Evolutionary conservation across 1,140 invertebrate genomes (phyloP).

Genomic region (Lordiphosa collinella): DNA sequence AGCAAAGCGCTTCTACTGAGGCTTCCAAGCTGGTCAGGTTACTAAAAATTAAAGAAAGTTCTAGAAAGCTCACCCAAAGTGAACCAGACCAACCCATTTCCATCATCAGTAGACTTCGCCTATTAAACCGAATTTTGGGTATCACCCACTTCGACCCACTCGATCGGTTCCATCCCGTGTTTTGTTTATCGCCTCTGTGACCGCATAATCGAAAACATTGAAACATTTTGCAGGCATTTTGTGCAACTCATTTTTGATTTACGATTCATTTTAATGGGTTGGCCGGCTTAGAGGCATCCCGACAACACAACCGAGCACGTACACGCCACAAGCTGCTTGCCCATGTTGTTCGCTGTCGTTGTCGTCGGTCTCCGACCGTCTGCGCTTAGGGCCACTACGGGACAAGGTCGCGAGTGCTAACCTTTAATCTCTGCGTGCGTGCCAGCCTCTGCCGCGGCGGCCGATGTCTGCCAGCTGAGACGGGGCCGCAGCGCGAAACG

Average conservation of each 20-base stretch:
- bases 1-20: no score
- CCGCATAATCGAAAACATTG: conserved; percentile 62
- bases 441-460: conserved; percentile 29
- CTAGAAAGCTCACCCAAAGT: no score
- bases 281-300: conserved; percentile 38
- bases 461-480: conserved; percentile 27
- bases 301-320: conserved; percentile 50
- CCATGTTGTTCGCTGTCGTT: conserved; percentile 1
- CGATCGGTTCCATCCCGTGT: no score
- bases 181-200: no score
- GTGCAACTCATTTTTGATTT: conserved; percentile 73
- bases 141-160: no score
- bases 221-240: conserved; percentile 73
- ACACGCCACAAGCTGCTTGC: conserved; percentile 72
- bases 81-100: no score
- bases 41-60: no score
- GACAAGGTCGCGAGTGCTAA: conserved; percentile 73
- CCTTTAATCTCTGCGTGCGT: conserved; percentile 71
- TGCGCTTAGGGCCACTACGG: conserved; percentile 4
- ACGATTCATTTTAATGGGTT: conserved; percentile 56
- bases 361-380: background rate
- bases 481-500: conserved; percentile 13
- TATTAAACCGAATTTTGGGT: no score
- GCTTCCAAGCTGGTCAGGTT: no score
- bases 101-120: no score